Evolutionary conservation across 2,888 invertebrate species (phyloP), one percentile per base, ranked within the genome.

Genomic region (Drosophila eohydei): DNA sequence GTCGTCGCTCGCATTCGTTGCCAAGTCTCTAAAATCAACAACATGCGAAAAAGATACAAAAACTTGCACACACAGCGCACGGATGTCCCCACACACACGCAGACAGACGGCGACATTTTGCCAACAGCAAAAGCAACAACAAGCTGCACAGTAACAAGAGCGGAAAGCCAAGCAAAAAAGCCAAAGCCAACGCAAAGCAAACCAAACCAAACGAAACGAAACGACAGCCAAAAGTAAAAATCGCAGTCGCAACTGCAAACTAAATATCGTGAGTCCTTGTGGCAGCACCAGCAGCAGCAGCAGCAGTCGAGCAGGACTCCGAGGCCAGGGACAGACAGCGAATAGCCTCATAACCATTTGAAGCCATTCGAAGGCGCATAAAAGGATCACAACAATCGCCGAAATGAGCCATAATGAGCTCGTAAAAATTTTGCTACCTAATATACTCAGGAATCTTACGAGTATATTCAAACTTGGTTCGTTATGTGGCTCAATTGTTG

Each of bases 301-400:
- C 30, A 50, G 21, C 60, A 71, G 67, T 69, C 80, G 69, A 77
- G 71, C 81, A 79, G 78, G 72, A 71, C 67, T 54, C 40, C 38
- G 21, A 26, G 38, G 34, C 40, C 12, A 46, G 66, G 80, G 79
- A 85, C 79, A 75, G 80, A 80, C 76, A 74, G 54, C 40, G 79
- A 91, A 91, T 91, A 89, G 91, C 91, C 91, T 92, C 91, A 91
- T 92, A 91, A 91, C 91, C 92, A 92, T 91, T 91, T 82, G 85
- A 90, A 92, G 91, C 89, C 91, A 91, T 91, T 91, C 91, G 92
- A 91, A 90, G 90, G 92, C 91, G 91, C 92, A 92, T 92, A 93
- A 93, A 93, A 93, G 93, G 93, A 93, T 93, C 92, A 92, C 92
- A 93, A 92, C 93, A 93, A 93, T 93, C 92, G 93, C 91, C 92